Percentiles rank a stretch among this genome's conserved stretches.
These are phyloP conservation scores for Chaenogobius annularis DNA, from an alignment of 2,113 vertebrate genomes.

Conservation along the genomic window DNA sequence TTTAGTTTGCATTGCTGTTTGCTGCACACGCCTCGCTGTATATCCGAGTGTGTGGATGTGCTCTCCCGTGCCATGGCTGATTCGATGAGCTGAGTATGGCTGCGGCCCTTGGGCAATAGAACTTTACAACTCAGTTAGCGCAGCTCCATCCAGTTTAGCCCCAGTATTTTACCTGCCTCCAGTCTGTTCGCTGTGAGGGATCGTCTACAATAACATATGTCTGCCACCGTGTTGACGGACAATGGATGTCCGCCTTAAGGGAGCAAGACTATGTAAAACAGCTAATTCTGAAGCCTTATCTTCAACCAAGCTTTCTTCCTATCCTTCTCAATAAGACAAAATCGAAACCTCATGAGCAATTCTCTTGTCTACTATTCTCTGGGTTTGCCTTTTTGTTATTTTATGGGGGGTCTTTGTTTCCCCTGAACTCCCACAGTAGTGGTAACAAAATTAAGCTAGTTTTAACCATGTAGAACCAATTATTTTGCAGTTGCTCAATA, in stretches of 20 bases:
- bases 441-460: too few species aligned
- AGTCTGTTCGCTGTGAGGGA: slow-evolving; percentile 8
- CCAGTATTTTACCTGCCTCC: slow-evolving; percentile 34
- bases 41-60: slow-evolving; percentile 30
- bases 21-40: slow-evolving; percentile 11
- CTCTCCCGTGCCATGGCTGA: slow-evolving; percentile 43
- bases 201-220: slow-evolving; percentile 29
- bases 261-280: too few species aligned
- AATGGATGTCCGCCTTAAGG: slow-evolving; percentile 43
- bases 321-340: too few species aligned
- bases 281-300: too few species aligned
- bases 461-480: too few species aligned
- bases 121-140: slow-evolving; percentile 64
- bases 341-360: too few species aligned
- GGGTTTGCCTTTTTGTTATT: too few species aligned
- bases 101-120: slow-evolving; percentile 48
- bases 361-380: too few species aligned
- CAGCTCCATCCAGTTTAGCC: slow-evolving; percentile 36
- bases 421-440: too few species aligned
- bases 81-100: slow-evolving; percentile 51
- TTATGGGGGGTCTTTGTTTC: too few species aligned
- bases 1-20: slow-evolving; percentile 31
- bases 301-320: too few species aligned
- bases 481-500: too few species aligned
- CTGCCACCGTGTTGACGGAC: slow-evolving; percentile 34